Percentiles rank a stretch among this genome's conserved stretches.
Conservation (phyloP, 1,140 invertebrate genomes). For the Diachasmimorpha longicaudata region DNA sequence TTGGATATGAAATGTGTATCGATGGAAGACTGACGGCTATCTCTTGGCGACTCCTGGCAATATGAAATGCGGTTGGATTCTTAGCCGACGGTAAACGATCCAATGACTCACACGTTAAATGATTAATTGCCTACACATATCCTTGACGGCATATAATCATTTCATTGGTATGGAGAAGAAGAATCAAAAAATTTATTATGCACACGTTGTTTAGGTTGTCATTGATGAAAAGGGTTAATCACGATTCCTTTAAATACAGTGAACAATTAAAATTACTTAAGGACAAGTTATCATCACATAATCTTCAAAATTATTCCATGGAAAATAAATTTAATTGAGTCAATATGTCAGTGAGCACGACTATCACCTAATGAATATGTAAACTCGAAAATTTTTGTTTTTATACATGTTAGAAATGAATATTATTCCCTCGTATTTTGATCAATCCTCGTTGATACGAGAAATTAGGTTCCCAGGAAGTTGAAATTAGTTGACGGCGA, state of each 20-base stretch:
- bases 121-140: constrained; percentile 47
- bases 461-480: neutral
- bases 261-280: no score
- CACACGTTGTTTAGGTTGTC: neutral
- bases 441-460: neutral
- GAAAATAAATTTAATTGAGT: no score
- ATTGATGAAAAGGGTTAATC: neutral
- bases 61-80: constrained; percentile 45
- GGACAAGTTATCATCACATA: neutral
- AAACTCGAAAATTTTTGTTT: no score
- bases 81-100: constrained; percentile 38
- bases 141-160: neutral
- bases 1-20: constrained; percentile 11
- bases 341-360: no score
- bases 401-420: no score
- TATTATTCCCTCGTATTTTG: neutral
- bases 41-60: neutral
- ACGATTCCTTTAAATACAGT: no score
- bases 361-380: no score
- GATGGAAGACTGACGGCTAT: neutral
- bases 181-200: no score
- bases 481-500: neutral
- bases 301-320: neutral
- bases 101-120: constrained; percentile 56
- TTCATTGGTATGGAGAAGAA: neutral